phyloP scores from a whole-genome alignment of 2,113 vertebrate genomes.

The Balaeniceps rex region DNA sequence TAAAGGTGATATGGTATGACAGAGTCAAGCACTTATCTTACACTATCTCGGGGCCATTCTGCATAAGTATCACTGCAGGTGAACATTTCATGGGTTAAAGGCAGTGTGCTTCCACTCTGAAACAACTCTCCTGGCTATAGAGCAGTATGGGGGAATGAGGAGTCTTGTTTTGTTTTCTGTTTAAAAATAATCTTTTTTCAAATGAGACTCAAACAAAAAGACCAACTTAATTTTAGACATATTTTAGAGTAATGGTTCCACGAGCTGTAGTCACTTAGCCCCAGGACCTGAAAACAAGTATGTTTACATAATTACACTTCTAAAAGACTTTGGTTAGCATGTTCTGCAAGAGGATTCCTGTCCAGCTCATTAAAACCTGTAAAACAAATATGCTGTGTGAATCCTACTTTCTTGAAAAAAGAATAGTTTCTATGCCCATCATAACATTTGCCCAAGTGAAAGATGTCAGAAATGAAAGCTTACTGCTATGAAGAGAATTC shows the following conservation, averaged over 20 bases:
- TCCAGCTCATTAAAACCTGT: background rate
- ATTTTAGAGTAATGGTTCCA: background rate
- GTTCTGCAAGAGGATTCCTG: background rate
- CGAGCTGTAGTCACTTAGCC: background rate
- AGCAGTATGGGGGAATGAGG: background rate
- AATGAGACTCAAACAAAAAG: background rate
- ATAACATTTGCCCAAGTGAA: background rate
- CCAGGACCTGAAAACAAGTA: background rate
- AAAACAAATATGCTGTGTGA: background rate
- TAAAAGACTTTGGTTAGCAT: background rate
- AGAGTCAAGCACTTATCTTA: background rate
- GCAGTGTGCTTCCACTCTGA: background rate
- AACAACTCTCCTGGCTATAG: background rate
- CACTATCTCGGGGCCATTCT: background rate
- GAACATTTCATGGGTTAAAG: background rate
- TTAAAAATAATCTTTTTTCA: background rate
- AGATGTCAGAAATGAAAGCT: background rate
- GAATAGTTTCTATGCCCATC: background rate
- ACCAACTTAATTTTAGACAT: background rate
- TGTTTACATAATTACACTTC: background rate
- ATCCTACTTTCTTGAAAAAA: background rate
- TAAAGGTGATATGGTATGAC: background rate
- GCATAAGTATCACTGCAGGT: background rate
- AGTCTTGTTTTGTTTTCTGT: background rate
- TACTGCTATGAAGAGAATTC: background rate